A percentile compares a stretch with the other conserved stretches of the same genome.
Conservation (phyloP, 2,888 invertebrate species). For the Acronicta alni region DNA sequence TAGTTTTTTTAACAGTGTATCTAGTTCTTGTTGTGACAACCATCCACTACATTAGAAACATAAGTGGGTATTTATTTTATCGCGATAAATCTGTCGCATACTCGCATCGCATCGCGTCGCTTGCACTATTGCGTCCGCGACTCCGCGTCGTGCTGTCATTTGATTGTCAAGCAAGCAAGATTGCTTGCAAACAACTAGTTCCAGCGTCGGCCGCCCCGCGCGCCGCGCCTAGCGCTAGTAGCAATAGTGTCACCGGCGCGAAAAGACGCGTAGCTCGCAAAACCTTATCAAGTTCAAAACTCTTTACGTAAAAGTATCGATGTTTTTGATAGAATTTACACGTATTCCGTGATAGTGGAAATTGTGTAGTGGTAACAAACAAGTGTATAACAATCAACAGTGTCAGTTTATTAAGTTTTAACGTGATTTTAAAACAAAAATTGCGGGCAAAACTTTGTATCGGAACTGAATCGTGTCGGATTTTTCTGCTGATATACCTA, state of each 20-base stretch:
- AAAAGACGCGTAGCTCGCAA: conserved; percentile 41
- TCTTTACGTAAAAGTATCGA: conserved; percentile 79
- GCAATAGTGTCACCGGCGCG: conserved; percentile 63
- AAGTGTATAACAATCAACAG: conserved; percentile 64
- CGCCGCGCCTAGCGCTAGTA: conserved; percentile 69
- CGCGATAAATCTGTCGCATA: too few species aligned
- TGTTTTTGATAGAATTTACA: conserved; percentile 68
- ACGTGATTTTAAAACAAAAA: conserved; percentile 79
- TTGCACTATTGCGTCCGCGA: not conserved
- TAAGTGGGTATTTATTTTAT: too few species aligned
- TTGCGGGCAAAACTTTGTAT: conserved; percentile 78
- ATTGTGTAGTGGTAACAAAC: conserved; percentile 69
- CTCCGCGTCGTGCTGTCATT: not conserved
- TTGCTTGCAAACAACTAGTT: conserved; percentile 61
- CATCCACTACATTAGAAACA: too few species aligned
- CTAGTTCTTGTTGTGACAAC: too few species aligned
- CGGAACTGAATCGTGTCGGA: conserved; percentile 78
- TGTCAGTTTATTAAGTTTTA: conserved; percentile 67
- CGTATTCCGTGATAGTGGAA: conserved; percentile 72
- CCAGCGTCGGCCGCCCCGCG: conserved; percentile 54
- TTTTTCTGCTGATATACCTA: conserved; percentile 74
- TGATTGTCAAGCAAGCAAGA: conserved; percentile 8
- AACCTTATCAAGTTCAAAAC: conserved; percentile 67
- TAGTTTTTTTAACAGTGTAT: too few species aligned
- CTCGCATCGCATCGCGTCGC: conserved; percentile 5